Evolutionary conservation across 2,113 vertebrate genomes (phyloP).

Genomic region (Carlito syrichta): DNA sequence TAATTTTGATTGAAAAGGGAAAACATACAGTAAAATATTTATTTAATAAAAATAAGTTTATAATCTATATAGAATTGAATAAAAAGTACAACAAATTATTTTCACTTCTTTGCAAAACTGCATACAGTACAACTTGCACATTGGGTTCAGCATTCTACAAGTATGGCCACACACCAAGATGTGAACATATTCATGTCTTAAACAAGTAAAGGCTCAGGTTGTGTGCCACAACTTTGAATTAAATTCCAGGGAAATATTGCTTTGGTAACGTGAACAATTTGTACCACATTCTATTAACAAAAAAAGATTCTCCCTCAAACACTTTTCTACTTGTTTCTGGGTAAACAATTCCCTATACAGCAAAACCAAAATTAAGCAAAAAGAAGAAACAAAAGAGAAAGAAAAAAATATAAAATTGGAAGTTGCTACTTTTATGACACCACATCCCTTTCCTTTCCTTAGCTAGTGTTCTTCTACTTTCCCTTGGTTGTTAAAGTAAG

Average conservation of each 20-base stretch:
- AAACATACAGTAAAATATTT: constrained; percentile 72
- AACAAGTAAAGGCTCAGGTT: background rate
- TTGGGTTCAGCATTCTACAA: background rate
- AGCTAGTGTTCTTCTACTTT: background rate
- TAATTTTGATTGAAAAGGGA: constrained; percentile 30
- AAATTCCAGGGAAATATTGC: constrained; percentile 50
- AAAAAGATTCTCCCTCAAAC: background rate
- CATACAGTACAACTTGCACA: constrained; percentile 62
- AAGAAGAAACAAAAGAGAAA: background rate
- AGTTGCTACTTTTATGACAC: background rate
- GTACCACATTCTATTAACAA: constrained; percentile 36
- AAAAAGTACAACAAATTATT: constrained; percentile 50
- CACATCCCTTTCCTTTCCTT: background rate
- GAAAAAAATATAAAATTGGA: background rate
- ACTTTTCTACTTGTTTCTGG: constrained; percentile 57
- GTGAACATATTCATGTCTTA: constrained; percentile 8
- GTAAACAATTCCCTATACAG: constrained; percentile 8
- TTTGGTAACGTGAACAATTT: constrained; percentile 62
- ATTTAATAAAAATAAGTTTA: constrained; percentile 83
- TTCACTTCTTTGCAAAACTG: constrained; percentile 63
- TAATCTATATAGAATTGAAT: constrained; percentile 72
- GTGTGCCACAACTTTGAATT: background rate
- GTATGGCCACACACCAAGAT: background rate
- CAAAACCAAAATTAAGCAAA: background rate
- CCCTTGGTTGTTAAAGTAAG: background rate